A percentile compares a stretch with the other conserved stretches of the same genome.
phyloP scores from a whole-genome alignment of 2,797 vertebrate genomes.

The Eutrigla gurnardus region DNA sequence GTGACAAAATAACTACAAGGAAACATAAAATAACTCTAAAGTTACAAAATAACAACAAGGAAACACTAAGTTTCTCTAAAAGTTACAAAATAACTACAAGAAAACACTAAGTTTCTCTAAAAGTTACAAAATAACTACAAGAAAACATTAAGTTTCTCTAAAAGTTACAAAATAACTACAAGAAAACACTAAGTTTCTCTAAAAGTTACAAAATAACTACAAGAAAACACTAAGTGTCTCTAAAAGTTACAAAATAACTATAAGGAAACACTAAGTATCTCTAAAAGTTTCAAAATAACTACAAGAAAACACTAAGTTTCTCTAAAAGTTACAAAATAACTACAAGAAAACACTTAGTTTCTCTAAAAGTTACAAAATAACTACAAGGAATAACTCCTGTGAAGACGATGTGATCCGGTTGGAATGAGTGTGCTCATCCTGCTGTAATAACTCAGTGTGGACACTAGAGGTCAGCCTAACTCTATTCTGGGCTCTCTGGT shows the following conservation, averaged over 20 bases:
- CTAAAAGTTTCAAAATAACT: not conserved
- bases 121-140: not conserved
- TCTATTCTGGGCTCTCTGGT: slow-evolving; percentile 3
- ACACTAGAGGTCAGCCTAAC: slow-evolving; percentile 64
- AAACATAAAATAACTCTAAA: not conserved
- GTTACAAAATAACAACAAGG: not conserved
- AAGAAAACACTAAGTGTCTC: not conserved
- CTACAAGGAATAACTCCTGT: not conserved
- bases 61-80: not conserved
- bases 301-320: not conserved
- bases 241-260: no score
- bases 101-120: no score
- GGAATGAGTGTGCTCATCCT: not conserved
- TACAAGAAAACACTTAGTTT: not conserved
- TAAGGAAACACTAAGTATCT: not conserved
- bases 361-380: not conserved
- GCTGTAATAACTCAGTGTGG: slow-evolving; percentile 14
- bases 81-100: no score
- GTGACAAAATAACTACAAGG: not conserved
- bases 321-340: not conserved
- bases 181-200: not conserved
- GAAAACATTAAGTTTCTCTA: accelerated
- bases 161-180: no score
- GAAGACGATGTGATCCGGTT: slow-evolving; percentile 10
- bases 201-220: not conserved